A percentile compares a stretch with the other conserved stretches of the same genome.
These are phyloP conservation scores for Halesus radiatus DNA, from an alignment of 1,140 invertebrate species.

Conservation along the genomic window DNA sequence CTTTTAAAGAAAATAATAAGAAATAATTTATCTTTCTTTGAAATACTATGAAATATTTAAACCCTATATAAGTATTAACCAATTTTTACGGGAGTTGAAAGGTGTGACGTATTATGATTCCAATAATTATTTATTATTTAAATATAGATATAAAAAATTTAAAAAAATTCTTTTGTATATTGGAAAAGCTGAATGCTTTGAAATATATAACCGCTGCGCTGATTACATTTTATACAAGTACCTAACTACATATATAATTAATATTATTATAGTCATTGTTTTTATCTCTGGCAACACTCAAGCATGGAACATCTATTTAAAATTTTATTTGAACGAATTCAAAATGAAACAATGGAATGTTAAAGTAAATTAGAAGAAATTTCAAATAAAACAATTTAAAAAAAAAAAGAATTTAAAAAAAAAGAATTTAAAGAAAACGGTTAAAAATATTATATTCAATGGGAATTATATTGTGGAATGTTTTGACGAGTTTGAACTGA, in stretches of 20 bases:
- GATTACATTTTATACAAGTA: conserved; percentile 32
- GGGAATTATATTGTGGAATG: no score
- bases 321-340: no score
- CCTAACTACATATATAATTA: conserved; percentile 4
- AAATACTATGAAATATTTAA: conserved; percentile 23
- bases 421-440: no score
- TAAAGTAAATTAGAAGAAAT: no score
- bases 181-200: conserved; percentile 33
- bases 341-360: no score
- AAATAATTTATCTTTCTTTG: neutral
- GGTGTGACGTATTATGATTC: neutral
- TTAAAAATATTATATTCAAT: no score
- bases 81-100: conserved; percentile 24
- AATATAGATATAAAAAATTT: neutral
- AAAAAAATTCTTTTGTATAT: conserved; percentile 15
- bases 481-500: no score
- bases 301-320: neutral
- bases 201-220: conserved; percentile 23
- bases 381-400: no score
- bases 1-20: conserved; percentile 23
- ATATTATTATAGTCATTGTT: conserved; percentile 4
- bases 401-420: no score
- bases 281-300: conserved; percentile 10
- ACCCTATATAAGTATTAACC: conserved; percentile 12
- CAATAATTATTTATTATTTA: conserved; percentile 13